Conservation (phyloP, 2,113 vertebrate genomes). For the Bos javanicus region DNA sequence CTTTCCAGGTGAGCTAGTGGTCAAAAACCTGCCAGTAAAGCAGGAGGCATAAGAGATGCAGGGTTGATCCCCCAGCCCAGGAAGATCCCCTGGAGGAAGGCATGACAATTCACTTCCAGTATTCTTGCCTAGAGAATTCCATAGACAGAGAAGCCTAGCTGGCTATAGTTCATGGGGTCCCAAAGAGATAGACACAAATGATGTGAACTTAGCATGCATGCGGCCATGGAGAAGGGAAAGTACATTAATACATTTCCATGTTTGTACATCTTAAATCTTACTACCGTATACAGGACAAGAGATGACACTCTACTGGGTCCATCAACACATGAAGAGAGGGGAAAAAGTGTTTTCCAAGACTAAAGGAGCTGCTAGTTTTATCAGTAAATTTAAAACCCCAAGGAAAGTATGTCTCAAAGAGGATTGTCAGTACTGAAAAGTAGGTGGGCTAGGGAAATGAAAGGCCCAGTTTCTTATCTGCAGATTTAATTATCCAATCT, state of each 20-base stretch:
- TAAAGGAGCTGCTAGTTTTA: background rate
- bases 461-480: background rate
- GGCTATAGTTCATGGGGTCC: background rate
- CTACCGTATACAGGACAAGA: background rate
- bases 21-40: background rate
- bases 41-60: background rate
- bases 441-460: background rate
- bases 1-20: background rate
- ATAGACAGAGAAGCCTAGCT: background rate
- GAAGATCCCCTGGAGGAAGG: background rate
- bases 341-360: background rate
- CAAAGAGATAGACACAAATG: background rate
- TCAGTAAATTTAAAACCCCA: background rate
- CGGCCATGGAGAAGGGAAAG: background rate
- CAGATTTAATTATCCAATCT: background rate
- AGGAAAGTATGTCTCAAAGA: background rate
- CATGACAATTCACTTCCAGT: background rate
- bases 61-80: rapidly evolving
- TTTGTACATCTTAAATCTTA: background rate
- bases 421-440: background rate
- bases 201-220: background rate
- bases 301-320: background rate
- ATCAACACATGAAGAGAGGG: background rate
- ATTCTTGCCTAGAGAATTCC: background rate
- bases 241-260: background rate